Evolutionary conservation across 2,113 vertebrate species (phyloP), one percentile per base, ranked within the genome.

Genomic region (Tamias sibiricus): DNA sequence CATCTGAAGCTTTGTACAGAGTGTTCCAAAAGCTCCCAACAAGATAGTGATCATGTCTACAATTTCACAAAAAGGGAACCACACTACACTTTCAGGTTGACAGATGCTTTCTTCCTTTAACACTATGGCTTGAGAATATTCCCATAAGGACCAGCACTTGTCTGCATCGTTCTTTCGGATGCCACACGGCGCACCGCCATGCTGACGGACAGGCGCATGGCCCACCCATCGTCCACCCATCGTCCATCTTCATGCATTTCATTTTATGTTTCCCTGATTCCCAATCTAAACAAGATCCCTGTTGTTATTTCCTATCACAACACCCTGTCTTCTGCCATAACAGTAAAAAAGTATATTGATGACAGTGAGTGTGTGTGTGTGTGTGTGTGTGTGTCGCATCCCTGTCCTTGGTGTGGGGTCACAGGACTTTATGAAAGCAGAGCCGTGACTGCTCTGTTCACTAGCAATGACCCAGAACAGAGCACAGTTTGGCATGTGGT

Each of bases 201-300:
- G 30, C 0, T 28, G 7, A 59, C 4, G 32, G 82, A 47, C 47
- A 4, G 4, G 69, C 1, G 59, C 11, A 47, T 47, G 49, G 22
- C 24, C 6, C 0, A 1, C 8, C 22, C 74, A 11, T n/a, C 76
- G 76, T 28, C 6, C 0, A 1, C 8, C 22, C 74, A 11, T n/a
- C 76, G 76, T 69, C 59, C 6, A 35, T 0, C 22, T 14, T 59
- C 13, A 44, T 8, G 32, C 12, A 1, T n/a, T 52, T 12, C 37
- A 11, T 19, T 42, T 68, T 52, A 17, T 52, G 28, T 22, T 28
- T 49, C 59, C 68, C 74, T 37, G 37, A 8, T 2, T 52, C 19
- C 49, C 66, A 12, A 1, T 26, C 37, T 32, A 57, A 32, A n/a
- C 0, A 17, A 62, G 42, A 52, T 1, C 17, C 17, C 52, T 22